Evolutionary conservation across 2,797 vertebrate genomes (phyloP), one percentile per base, ranked within the genome.

Genomic region (Eulemur mongoz): DNA sequence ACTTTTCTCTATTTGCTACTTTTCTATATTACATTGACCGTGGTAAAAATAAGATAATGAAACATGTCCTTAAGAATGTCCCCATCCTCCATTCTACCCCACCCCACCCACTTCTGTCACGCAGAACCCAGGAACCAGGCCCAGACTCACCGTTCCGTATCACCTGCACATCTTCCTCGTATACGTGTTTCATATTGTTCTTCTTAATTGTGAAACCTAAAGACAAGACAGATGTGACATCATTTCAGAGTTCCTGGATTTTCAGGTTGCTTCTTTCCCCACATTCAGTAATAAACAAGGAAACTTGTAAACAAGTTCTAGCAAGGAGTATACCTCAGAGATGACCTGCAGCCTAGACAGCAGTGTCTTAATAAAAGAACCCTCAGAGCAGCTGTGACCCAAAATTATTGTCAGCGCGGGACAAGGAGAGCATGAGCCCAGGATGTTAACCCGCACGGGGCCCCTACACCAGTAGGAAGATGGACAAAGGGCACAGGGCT

Each of bases 151-250:
- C 32, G 32, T 65, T 20, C 59, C 5, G 4, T 50, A 96, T 32
- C 17, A 45, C n/a, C 9, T n/a, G 7, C 63, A 93, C n/a, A 1
- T 94, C 96, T 7, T 73, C 57, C 8, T 90, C 57, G 3, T 54
- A 54, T 8, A 94, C 72, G 4, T 30, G 7, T 22, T 7, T 35
- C 43, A 91, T 5, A 13, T 8, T 90, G 35, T 94, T 4, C n/a
- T 14, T 83, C 86, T 65, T 43, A 40, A 18, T 3, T 32, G 35
- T 93, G 27, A 86, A 65, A 38, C 63, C 96, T 97, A 87, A 91
- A 63, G 61, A 63, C 5, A 32, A 32, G 61, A 69, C 38, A 92
- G 13, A 75, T 7, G 2, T 17, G 45, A 95, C 79, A 57, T 72
- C 65, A 30, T 67, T 72, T 78, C 78, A 67, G n/a, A 84, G 73